Percentiles rank a stretch among this genome's conserved stretches.
These are phyloP conservation scores for Eristalis tenax DNA, from an alignment of 2,888 invertebrate genomes.

Conservation along the genomic window DNA sequence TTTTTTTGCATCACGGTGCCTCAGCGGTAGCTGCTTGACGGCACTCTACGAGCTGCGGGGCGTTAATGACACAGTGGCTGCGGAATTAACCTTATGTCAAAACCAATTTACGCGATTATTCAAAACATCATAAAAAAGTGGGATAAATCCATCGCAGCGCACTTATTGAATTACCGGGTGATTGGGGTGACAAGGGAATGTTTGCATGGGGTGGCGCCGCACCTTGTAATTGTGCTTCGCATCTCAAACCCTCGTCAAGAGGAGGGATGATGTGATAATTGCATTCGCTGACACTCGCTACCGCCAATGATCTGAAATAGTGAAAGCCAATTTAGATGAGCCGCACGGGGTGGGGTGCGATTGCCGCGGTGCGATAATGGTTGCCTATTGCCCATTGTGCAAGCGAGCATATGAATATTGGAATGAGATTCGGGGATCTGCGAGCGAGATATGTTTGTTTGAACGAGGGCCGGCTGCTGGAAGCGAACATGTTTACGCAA, in stretches of 20 bases:
- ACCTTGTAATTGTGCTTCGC: conserved; percentile 38
- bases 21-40: neutral
- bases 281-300: conserved; percentile 61
- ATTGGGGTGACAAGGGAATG: conserved; percentile 36
- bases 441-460: conserved; percentile 16
- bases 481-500: conserved; percentile 18
- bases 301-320: conserved; percentile 63
- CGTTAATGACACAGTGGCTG: conserved; percentile 69
- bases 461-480: neutral
- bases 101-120: conserved; percentile 70
- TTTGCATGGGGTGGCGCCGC: conserved; percentile 54
- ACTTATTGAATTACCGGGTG: conserved; percentile 47
- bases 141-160: conserved; percentile 12
- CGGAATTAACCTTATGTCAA: conserved; percentile 70
- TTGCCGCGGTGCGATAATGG: conserved; percentile 58
- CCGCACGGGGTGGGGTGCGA: conserved; percentile 25
- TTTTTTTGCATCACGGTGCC: conserved; percentile 8
- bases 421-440: conserved; percentile 57
- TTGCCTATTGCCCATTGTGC: conserved; percentile 37
- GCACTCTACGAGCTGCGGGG: conserved; percentile 48
- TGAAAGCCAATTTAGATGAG: conserved; percentile 62
- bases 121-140: conserved; percentile 37
- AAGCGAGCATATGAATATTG: conserved; percentile 68
- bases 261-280: conserved; percentile 64
- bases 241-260: conserved; percentile 33